Conservation (phyloP, 2,113 vertebrate species). For the Hypanus sabinus region DNA sequence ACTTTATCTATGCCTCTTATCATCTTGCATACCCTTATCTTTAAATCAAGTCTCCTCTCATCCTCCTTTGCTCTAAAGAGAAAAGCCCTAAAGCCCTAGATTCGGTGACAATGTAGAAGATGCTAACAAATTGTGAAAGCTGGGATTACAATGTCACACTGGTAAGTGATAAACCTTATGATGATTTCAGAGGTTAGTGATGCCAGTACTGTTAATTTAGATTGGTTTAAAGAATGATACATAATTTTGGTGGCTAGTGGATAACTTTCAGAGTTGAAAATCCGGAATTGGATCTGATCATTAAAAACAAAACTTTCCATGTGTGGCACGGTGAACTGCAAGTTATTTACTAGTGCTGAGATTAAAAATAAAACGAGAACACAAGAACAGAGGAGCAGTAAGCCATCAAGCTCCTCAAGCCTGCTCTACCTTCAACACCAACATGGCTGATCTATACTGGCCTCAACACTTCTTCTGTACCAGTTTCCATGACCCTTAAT, state of each 20-base stretch:
- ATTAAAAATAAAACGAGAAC: not conserved
- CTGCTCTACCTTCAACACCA: too few relatives aligned
- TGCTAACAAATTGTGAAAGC: not conserved
- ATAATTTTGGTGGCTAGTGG: not conserved
- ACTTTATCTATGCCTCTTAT: too few relatives aligned
- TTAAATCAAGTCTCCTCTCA: too few relatives aligned
- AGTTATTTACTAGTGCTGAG: not conserved
- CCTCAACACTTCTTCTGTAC: too few relatives aligned
- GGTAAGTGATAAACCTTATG: not conserved
- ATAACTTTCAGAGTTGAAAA: not conserved
- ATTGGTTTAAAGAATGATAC: not conserved
- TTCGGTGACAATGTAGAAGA: too few relatives aligned
- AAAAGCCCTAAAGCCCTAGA: too few relatives aligned
- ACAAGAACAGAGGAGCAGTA: too few relatives aligned
- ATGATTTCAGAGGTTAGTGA: not conserved
- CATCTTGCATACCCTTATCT: too few relatives aligned
- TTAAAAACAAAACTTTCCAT: not conserved
- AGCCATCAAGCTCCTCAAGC: too few relatives aligned
- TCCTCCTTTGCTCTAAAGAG: too few relatives aligned
- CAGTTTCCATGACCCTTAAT: too few relatives aligned
- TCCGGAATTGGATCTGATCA: not conserved
- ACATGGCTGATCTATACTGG: too few relatives aligned
- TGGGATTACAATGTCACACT: not conserved
- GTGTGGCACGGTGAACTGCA: not conserved
- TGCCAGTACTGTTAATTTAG: not conserved